Conservation (phyloP, 2,113 vertebrate species). For the Carassius auratus region DNA sequence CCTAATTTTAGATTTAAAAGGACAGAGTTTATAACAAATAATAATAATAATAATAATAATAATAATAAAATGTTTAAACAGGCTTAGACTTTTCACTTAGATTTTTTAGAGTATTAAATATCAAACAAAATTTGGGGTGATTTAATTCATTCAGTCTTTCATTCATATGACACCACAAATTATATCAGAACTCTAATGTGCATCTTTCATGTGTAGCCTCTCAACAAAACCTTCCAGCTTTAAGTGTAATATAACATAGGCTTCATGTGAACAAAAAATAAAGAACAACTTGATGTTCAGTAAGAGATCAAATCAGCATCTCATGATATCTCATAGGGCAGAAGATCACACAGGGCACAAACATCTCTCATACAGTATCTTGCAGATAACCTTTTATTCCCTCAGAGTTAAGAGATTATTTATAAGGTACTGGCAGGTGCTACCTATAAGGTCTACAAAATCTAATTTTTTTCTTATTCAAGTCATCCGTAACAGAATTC, state of each 20-base stretch:
- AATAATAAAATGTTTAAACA: background rate
- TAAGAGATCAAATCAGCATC: too few species aligned
- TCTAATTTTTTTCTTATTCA: conserved; percentile 7
- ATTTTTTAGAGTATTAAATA: background rate
- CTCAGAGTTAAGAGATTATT: background rate
- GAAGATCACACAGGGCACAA: background rate
- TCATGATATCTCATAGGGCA: conserved; percentile 61
- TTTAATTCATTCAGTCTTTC: background rate
- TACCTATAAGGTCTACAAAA: conserved; percentile 1
- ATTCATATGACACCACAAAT: background rate
- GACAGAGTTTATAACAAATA: background rate
- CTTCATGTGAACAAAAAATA: too few species aligned
- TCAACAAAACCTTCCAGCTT: background rate
- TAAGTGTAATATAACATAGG: too few species aligned
- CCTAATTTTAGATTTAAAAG: background rate
- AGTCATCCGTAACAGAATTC: conserved; percentile 1
- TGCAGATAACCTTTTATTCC: conserved; percentile 28
- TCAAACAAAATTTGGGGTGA: background rate
- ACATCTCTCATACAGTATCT: conserved; percentile 2
- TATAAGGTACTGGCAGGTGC: conserved; percentile 7
- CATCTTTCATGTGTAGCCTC: background rate
- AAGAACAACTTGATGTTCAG: background rate
- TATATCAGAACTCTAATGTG: background rate
- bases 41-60: too few species aligned
- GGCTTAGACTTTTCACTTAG: background rate